Conservation (phyloP, 2,797 vertebrate species). For the Meda fulgida region DNA sequence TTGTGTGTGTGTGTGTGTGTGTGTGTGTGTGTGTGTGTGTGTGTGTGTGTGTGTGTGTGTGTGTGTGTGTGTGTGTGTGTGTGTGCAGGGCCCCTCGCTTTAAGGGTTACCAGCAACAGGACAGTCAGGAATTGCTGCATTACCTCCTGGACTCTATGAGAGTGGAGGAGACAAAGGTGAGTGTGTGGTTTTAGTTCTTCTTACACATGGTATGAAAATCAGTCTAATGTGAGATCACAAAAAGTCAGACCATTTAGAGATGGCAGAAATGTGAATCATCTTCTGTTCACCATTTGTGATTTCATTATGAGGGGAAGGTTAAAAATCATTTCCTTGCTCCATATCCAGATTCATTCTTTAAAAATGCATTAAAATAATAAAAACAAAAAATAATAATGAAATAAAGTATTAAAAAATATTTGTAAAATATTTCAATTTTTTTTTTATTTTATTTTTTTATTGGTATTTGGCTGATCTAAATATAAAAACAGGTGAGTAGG, state of each 20-base stretch:
- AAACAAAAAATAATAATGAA: too few relatives aligned
- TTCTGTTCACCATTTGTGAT: not conserved
- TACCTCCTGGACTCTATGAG: conserved; percentile 93
- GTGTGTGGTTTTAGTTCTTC: conserved; percentile 18
- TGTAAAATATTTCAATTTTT: too few relatives aligned
- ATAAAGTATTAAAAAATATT: not conserved
- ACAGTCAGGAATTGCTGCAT: conserved; percentile 97
- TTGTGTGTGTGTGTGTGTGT: not conserved
- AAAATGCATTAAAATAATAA: not conserved
- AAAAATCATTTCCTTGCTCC: not conserved
- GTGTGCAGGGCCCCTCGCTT: conserved; percentile 89
- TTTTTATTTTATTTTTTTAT: not conserved
- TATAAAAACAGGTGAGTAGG: not conserved
- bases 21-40: too few relatives aligned
- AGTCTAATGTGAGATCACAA: not conserved
- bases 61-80: not conserved
- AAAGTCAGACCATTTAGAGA: not conserved
- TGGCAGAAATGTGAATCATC: not conserved
- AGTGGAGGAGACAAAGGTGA: conserved; percentile 96
- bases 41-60: too few relatives aligned
- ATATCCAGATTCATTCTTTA: not conserved
- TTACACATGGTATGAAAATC: not conserved
- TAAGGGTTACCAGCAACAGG: conserved; percentile 97
- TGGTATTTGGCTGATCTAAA: not conserved
- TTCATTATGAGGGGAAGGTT: not conserved